Conservation (phyloP, 2,113 vertebrate genomes). For the Ahaetulla prasina region DNA sequence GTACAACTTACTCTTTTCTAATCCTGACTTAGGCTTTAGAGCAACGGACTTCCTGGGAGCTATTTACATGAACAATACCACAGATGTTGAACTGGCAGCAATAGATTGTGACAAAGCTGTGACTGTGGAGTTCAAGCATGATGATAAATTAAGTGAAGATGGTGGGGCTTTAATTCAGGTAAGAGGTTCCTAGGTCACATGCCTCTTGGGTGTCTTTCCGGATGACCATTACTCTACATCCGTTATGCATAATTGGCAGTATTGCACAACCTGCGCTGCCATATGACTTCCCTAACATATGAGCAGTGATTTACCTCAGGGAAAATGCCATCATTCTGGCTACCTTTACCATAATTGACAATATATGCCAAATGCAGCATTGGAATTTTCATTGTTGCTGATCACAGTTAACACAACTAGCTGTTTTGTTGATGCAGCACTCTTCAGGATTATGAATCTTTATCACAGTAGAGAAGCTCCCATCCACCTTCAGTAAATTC, state of each 20-base stretch:
- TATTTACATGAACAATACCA: conserved; percentile 92
- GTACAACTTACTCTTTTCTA: not conserved
- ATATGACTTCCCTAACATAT: not conserved
- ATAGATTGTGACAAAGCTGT: conserved; percentile 89
- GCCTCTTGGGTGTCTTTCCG: not conserved
- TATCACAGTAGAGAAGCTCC: not conserved
- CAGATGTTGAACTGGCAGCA: conserved; percentile 90
- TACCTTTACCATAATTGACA: not conserved
- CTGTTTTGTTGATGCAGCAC: not conserved
- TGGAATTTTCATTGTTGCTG: not conserved
- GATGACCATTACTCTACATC: not conserved
- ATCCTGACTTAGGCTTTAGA: conserved; percentile 78
- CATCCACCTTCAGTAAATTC: not conserved
- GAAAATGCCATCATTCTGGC: not conserved
- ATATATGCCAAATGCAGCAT: not conserved
- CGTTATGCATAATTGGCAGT: not conserved
- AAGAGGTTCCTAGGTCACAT: not conserved
- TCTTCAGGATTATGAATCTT: not conserved
- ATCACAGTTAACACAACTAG: no score
- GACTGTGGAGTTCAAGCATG: conserved; percentile 93
- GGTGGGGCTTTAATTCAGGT: conserved; percentile 82
- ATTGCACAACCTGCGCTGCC: not conserved
- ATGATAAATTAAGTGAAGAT: conserved; percentile 88
- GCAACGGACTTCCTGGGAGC: conserved; percentile 92
- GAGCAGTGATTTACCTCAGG: not conserved